These are phyloP conservation scores for Enteromius unitaeniatus DNA, from an alignment of 2,797 vertebrate genomes.

Conservation along the genomic window DNA sequence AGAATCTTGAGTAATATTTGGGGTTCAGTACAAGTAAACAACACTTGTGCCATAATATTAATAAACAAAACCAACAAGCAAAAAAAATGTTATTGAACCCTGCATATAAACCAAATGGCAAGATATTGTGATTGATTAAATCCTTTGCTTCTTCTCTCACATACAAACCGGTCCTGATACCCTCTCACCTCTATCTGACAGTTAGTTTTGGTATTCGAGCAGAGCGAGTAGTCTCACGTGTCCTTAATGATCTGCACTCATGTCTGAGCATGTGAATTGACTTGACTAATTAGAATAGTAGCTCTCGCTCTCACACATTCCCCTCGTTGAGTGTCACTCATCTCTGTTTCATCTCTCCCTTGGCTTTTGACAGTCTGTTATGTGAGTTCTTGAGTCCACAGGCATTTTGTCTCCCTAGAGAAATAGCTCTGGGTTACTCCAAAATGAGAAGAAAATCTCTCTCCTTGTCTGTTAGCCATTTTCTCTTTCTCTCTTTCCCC, in stretches of 20 bases:
- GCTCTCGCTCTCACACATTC: slow-evolving; percentile 15
- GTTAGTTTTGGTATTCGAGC: background rate
- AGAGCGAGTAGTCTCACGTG: background rate
- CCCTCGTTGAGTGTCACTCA: background rate
- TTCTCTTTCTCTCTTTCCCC: background rate
- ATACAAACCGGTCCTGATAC: background rate
- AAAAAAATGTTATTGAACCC: background rate
- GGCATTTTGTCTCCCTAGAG: background rate
- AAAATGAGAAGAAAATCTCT: slow-evolving; percentile 1
- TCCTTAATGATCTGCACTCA: background rate
- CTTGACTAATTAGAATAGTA: slow-evolving; percentile 4
- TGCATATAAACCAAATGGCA: background rate
- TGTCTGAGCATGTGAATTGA: slow-evolving; percentile 32
- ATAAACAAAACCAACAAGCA: background rate
- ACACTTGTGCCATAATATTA: background rate
- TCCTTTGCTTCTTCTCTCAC: background rate
- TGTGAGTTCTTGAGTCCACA: slow-evolving; percentile 7
- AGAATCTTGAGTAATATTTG: background rate
- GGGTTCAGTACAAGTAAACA: background rate
- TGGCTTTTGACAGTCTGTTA: background rate
- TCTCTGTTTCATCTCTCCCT: background rate
- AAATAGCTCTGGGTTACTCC: background rate
- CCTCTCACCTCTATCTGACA: background rate
- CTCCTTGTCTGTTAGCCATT: background rate
- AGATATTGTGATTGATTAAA: slow-evolving; percentile 9